Percentiles rank a stretch among this genome's conserved stretches.
These are phyloP conservation scores for Bombus vancouverensis DNA, from an alignment of 1,140 invertebrate genomes.

Conservation along the genomic window DNA sequence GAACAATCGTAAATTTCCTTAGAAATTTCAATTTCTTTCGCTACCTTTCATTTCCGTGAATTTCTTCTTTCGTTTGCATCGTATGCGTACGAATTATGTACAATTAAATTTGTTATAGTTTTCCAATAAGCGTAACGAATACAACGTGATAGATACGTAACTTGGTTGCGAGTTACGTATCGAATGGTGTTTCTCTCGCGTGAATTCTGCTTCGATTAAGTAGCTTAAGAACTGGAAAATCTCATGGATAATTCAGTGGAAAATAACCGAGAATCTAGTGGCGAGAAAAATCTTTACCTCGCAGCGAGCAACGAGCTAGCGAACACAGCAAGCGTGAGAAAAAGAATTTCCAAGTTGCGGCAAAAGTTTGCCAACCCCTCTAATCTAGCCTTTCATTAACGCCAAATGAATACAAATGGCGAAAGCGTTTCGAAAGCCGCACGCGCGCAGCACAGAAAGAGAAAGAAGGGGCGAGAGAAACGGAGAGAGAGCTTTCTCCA, in stretches of 20 bases:
- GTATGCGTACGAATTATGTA: too few species aligned
- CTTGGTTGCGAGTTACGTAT: not conserved
- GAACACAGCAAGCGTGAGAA: not conserved
- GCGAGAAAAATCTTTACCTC: not conserved
- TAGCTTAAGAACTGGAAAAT: not conserved
- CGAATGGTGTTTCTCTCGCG: not conserved
- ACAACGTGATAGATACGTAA: not conserved
- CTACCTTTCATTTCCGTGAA: too few species aligned
- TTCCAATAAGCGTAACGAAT: too few species aligned
- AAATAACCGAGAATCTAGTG: not conserved
- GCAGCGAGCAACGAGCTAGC: not conserved
- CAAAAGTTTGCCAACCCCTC: not conserved
- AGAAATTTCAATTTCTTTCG: too few species aligned
- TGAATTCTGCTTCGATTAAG: not conserved
- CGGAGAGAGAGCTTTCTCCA: not conserved
- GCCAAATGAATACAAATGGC: slow-evolving; percentile 22
- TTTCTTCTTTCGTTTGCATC: too few species aligned
- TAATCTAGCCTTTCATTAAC: slow-evolving; percentile 34
- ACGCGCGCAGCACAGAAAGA: too few species aligned
- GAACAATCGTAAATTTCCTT: too few species aligned
- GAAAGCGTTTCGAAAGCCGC: slow-evolving; percentile 11
- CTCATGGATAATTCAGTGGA: not conserved
- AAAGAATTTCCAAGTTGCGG: slow-evolving; percentile 1
- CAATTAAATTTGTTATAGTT: too few species aligned
- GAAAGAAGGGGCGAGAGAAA: not conserved